phyloP scores from a whole-genome alignment of 2,113 vertebrate species.

The Lagopus leucura region DNA sequence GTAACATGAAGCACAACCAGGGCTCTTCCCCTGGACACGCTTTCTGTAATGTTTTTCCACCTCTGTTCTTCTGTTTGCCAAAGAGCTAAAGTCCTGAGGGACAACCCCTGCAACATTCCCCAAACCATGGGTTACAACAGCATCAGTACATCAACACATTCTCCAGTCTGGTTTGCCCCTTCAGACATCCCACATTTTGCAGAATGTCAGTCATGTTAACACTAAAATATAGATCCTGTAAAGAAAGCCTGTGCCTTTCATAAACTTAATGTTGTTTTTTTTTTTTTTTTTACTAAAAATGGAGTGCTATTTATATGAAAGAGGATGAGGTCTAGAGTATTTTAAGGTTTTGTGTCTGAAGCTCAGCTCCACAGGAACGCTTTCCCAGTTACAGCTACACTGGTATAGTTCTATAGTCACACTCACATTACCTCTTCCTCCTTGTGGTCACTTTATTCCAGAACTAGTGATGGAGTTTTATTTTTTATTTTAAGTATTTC shows the following conservation, averaged over 20 bases:
- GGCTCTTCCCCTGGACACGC: neutral
- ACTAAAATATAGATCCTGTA: neutral
- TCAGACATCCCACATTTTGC: neutral
- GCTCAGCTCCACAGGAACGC: neutral
- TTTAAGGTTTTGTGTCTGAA: neutral
- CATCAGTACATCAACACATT: neutral
- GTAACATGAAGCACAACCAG: neutral
- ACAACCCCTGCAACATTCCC: neutral
- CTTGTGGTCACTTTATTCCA: neutral
- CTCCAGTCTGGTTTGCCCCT: neutral
- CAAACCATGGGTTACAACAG: neutral
- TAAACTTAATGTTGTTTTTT: neutral
- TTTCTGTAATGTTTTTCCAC: neutral
- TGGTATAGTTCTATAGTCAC: neutral
- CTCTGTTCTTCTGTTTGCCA: neutral
- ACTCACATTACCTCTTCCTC: constrained; percentile 15
- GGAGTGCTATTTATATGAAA: neutral
- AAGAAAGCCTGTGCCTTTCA: neutral
- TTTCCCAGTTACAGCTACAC: neutral
- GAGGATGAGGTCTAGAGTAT: neutral
- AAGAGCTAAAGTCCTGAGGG: neutral
- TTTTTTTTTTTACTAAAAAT: neutral
- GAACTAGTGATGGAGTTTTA: neutral
- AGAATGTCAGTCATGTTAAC: neutral
- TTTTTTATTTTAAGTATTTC: neutral